These are phyloP conservation scores for Caracal caracal DNA, from an alignment of 2,113 vertebrate genomes.

Conservation along the genomic window DNA sequence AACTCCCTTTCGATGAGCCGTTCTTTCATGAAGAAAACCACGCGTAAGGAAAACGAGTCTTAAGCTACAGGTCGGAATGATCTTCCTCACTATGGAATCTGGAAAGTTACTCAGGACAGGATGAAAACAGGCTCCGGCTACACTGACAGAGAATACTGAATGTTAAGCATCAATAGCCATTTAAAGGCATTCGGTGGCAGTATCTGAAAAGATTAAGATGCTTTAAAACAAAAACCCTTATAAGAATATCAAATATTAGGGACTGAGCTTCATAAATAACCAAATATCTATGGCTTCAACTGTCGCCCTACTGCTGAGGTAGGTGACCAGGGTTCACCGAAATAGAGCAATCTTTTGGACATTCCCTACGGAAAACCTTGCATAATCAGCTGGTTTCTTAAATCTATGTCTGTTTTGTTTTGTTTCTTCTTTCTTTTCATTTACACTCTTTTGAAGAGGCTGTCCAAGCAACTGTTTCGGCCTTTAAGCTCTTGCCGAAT, in stretches of 20 bases:
- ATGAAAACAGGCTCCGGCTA: background rate
- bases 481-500: conserved; percentile 90
- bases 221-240: conserved; percentile 59
- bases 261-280: conserved; percentile 44
- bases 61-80: background rate
- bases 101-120: background rate
- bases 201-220: conserved; percentile 65
- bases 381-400: conserved; percentile 78
- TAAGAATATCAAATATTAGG: conserved; percentile 58
- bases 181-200: conserved; percentile 72
- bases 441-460: background rate
- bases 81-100: background rate
- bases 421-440: background rate
- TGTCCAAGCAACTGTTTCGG: background rate
- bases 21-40: background rate
- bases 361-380: conserved; percentile 79
- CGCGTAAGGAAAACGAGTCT: background rate
- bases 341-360: conserved; percentile 75
- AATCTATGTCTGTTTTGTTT: conserved; percentile 61
- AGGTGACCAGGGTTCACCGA: conserved; percentile 79
- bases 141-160: background rate
- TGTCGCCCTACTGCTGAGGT: conserved; percentile 74
- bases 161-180: conserved; percentile 38
- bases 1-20: background rate
- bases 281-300: conserved; percentile 78